These are phyloP conservation scores for Xestoiulus laeticollis DNA, from an alignment of 2,888 invertebrate genomes.

Conservation along the genomic window DNA sequence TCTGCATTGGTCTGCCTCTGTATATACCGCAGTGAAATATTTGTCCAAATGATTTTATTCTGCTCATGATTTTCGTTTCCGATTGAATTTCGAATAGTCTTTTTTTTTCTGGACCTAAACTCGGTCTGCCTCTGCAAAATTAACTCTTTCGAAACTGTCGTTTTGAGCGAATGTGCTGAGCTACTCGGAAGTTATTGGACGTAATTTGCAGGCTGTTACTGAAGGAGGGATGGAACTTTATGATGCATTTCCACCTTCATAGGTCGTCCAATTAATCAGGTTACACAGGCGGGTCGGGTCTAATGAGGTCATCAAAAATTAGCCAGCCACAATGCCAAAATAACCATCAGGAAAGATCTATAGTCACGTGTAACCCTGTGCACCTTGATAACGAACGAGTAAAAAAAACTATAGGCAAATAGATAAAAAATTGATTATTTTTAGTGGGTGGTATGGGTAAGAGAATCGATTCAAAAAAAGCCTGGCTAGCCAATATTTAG, in stretches of 20 bases:
- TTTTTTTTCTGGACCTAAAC: not conserved
- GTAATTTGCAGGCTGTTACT: not conserved
- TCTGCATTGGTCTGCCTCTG: not conserved
- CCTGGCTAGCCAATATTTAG: slow-evolving; percentile 21
- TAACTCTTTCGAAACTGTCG: not conserved
- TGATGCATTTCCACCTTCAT: not conserved
- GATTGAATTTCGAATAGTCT: not conserved
- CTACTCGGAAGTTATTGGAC: not conserved
- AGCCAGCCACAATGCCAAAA: not conserved
- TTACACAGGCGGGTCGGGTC: not conserved
- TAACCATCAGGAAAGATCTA: not conserved
- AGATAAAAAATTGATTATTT: not conserved
- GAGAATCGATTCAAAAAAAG: slow-evolving; percentile 10
- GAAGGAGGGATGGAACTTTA: not conserved
- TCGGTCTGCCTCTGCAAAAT: not conserved
- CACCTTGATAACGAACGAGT: not conserved
- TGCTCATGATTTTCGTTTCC: not conserved
- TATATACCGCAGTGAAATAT: not conserved
- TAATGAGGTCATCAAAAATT: not conserved
- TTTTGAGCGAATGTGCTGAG: not conserved
- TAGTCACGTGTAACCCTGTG: not conserved
- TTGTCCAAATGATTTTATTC: not conserved
- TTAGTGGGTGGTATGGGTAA: not conserved
- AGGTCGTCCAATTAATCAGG: not conserved
- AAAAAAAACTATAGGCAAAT: not conserved